Percentiles rank a stretch among this genome's conserved stretches.
Conservation (phyloP, 2,888 invertebrate species). For the Eupithecia exiguata region DNA sequence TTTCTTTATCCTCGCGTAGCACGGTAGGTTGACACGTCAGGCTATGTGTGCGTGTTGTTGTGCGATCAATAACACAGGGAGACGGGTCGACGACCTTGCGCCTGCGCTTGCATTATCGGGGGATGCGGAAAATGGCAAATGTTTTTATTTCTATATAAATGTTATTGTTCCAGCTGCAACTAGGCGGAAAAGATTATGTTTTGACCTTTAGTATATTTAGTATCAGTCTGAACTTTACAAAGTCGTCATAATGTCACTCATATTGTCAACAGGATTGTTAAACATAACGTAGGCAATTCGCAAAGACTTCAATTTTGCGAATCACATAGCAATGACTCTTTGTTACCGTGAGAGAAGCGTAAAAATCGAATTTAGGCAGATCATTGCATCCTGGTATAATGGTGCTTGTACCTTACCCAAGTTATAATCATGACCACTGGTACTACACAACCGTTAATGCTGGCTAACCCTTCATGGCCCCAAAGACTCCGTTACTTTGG, state of each 20-base stretch:
- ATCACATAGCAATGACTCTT: background rate
- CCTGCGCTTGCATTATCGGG: slow-evolving; percentile 68
- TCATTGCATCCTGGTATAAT: background rate
- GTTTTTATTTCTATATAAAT: background rate
- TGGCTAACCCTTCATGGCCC: slow-evolving; percentile 57
- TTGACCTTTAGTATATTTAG: background rate
- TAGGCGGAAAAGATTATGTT: background rate
- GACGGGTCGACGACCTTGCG: slow-evolving; percentile 76
- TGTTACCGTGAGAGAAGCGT: slow-evolving; percentile 9
- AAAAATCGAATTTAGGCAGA: background rate
- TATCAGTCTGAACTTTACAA: background rate
- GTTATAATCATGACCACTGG: slow-evolving; percentile 46
- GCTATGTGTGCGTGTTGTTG: slow-evolving; percentile 63
- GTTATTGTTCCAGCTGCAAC: background rate
- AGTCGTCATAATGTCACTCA: background rate
- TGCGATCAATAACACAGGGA: slow-evolving; percentile 78
- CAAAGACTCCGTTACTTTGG: slow-evolving; percentile 50
- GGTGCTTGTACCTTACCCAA: slow-evolving; percentile 28
- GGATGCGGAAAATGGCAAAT: slow-evolving; percentile 59
- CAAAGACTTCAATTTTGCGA: background rate
- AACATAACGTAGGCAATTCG: background rate
- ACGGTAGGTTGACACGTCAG: slow-evolving; percentile 43
- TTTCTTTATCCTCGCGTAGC: slow-evolving; percentile 38
- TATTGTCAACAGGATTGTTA: background rate
- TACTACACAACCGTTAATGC: slow-evolving; percentile 51